Percentiles rank a stretch among this genome's conserved stretches.
Evolutionary conservation across 2,113 vertebrate species (phyloP).

Genomic region (Poeciliopsis retropinna): DNA sequence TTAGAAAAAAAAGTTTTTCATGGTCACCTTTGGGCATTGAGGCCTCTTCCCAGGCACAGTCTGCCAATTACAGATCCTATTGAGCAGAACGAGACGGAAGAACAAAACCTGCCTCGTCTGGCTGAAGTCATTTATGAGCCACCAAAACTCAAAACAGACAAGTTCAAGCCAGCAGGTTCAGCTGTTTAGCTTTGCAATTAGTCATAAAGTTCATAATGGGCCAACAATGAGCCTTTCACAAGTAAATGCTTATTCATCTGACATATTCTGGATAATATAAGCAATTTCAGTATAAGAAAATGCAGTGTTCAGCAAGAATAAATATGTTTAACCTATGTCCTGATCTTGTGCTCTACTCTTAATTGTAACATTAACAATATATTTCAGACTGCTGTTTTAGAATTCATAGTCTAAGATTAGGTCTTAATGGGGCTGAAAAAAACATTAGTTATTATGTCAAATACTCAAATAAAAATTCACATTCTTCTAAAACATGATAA

Average conservation of each 20-base stretch:
- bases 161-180: conserved; percentile 16
- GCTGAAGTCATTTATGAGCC: conserved; percentile 41
- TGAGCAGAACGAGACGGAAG: conserved; percentile 53
- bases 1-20: conserved; percentile 57
- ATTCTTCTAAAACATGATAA: neutral
- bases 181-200: neutral
- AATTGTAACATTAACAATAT: neutral
- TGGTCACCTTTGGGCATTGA: conserved; percentile 53
- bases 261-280: neutral
- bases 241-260: neutral
- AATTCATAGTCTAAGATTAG: neutral
- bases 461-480: neutral
- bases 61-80: conserved; percentile 49
- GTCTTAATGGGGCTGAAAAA: neutral
- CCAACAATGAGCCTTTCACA: neutral
- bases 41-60: conserved; percentile 58
- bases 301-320: neutral
- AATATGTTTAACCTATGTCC: neutral
- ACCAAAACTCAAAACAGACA: conserved; percentile 10
- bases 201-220: neutral
- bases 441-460: neutral
- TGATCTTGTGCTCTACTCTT: neutral
- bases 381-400: neutral
- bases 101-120: conserved; percentile 54
- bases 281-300: neutral